Evolutionary conservation across 2,888 invertebrate species (phyloP), one percentile per base, ranked within the genome.

Genomic region (Ethmia dodecea): DNA sequence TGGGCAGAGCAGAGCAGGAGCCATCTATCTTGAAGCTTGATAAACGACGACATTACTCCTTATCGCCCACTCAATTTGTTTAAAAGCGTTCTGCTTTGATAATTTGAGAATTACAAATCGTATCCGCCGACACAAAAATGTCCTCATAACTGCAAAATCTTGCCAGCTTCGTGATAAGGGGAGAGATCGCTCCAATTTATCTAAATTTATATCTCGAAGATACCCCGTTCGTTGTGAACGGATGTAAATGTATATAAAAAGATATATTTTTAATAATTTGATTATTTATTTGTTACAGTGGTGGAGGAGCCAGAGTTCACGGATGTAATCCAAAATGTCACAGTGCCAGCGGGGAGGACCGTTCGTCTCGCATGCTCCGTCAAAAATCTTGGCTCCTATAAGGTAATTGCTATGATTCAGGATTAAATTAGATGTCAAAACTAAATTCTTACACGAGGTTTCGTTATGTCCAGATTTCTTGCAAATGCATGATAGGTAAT

Each of bases 331-430:
- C 93, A 94, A 72, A 96, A 96, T 81, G 93, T 94, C 57, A 96
- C 96, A 34, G 94, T 95, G 48, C 93, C 96, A 42, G 94, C 95
- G 42, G 96, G 96, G 47, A 90, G 96, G 52, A 94, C 92, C 74
- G 94, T 96, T 58, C 94, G 93, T 64, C 90, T 96, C 57, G 93
- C 95, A 35, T 96, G 96, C 80, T 94, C 94, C 22, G 96, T 96
- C 55, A 95, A 95, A 78, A 94, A 96, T 79, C 90, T 96, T 42
- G 96, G 95, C 55, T 91, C 93, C 27, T 96, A 94, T 73, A 96
- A 96, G 92, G 96, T 96, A 88, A 14, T n/a, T 11, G 12, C n/a
- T n/a, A n/a, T n/a, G n/a, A n/a, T n/a, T n/a, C n/a, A n/a, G n/a
- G n/a, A n/a, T n/a, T n/a, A n/a, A n/a, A n/a, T n/a, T n/a, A n/a